phyloP scores from a whole-genome alignment of 2,113 vertebrate genomes.

The Paraplagusia blochii region DNA sequence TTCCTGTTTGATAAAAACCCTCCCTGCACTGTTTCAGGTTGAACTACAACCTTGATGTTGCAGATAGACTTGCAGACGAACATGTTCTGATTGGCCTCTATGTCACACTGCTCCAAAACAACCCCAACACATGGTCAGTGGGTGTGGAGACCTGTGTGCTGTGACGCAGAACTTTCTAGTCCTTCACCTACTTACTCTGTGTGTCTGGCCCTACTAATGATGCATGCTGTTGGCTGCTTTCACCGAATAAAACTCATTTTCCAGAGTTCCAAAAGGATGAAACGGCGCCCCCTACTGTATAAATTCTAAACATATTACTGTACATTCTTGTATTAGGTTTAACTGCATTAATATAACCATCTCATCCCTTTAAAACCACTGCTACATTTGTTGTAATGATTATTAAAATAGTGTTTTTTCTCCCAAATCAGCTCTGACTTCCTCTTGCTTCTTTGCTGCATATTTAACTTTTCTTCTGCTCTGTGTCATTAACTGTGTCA shows the following conservation, averaged over 20 bases:
- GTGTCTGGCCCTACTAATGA: slow-evolving; percentile 24
- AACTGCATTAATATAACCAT: too few relatives aligned
- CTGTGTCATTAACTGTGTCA: slow-evolving; percentile 22
- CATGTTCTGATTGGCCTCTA: slow-evolving; percentile 96
- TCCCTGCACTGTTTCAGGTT: slow-evolving; percentile 83
- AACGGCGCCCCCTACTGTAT: too few relatives aligned
- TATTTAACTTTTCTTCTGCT: background rate
- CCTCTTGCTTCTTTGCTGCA: background rate
- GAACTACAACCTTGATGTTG: slow-evolving; percentile 95
- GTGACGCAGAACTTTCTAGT: slow-evolving; percentile 20
- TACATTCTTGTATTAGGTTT: too few relatives aligned
- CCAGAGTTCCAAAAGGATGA: too few relatives aligned
- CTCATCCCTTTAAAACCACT: too few relatives aligned
- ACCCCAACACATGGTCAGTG: slow-evolving; percentile 90
- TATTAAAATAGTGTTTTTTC: background rate
- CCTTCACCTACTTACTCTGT: slow-evolving; percentile 23
- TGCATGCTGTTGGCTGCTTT: slow-evolving; percentile 37
- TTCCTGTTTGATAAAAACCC: slow-evolving; percentile 55
- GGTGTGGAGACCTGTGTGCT: slow-evolving; percentile 64
- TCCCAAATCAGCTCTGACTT: background rate
- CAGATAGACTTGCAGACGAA: slow-evolving; percentile 98
- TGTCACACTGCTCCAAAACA: slow-evolving; percentile 95
- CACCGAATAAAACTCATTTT: background rate
- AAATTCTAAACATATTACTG: too few relatives aligned
- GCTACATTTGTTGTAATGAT: too few relatives aligned